Conservation (phyloP, 2,113 vertebrate genomes). For the Amia ocellicauda region DNA sequence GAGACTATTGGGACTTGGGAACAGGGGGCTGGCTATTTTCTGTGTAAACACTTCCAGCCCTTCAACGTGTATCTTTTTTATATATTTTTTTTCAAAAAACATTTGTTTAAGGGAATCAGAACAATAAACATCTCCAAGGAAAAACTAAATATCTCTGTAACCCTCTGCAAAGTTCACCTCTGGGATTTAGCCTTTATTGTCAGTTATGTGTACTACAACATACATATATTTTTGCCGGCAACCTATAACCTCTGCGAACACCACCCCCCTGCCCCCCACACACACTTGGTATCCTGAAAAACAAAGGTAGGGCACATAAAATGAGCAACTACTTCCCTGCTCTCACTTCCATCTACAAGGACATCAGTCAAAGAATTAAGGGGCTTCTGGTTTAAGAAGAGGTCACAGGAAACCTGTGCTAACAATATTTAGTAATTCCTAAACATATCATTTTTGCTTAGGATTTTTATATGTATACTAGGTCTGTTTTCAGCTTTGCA, state of each 20-base stretch:
- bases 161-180: slow-evolving; percentile 31
- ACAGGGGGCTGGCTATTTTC: slow-evolving; percentile 51
- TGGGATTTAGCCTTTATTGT: slow-evolving; percentile 43
- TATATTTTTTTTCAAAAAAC: neutral
- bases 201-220: slow-evolving; percentile 31
- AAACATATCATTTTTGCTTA: too few relatives aligned
- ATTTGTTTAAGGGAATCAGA: slow-evolving; percentile 31
- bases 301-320: neutral
- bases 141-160: slow-evolving; percentile 45
- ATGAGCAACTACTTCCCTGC: neutral
- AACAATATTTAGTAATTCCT: too few relatives aligned
- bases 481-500: too few relatives aligned
- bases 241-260: slow-evolving; percentile 2
- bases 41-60: slow-evolving; percentile 46
- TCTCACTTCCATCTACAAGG: slow-evolving; percentile 31
- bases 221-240: slow-evolving; percentile 2
- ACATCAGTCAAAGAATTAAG: slow-evolving; percentile 52
- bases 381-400: slow-evolving; percentile 39
- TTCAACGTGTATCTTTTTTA: too few relatives aligned
- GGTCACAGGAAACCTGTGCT: slow-evolving; percentile 44
- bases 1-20: too few relatives aligned
- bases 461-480: too few relatives aligned
- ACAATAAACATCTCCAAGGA: slow-evolving; percentile 49
- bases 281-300: too few relatives aligned
- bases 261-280: neutral